Evolutionary conservation across 2,113 vertebrate species (phyloP), one percentile per base, ranked within the genome.

Genomic region (Nibea coibor): DNA sequence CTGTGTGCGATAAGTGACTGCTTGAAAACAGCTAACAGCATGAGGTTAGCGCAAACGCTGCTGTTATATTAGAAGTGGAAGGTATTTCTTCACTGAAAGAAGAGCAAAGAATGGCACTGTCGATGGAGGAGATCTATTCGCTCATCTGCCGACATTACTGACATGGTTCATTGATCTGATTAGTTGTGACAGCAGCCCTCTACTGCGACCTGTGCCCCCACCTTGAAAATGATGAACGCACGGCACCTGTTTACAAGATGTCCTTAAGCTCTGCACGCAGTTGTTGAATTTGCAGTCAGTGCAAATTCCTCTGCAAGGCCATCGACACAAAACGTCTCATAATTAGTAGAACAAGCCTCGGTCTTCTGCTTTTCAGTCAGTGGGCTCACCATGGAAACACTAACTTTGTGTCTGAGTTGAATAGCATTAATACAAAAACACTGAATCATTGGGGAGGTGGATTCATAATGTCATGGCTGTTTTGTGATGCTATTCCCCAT

Each of bases 331-430:
- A 75, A 62, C 17, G 31, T 51, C 54, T 78, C 43, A 62, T 75
- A 78, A 72, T 74, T 26, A 68, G 45, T 22, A 24, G 24, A 83
- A 11, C n/a, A 61, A 66, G 53, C 75, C 78, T 74, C 80, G 82
- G 75, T 79, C 43, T 10, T 2, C 45, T 61, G 69, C 75, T 59
- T 88, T 69, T 76, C 72, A 70, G 57, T 45, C 54, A 69, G 24
- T 10, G 61, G 6, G 10, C 75, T 88, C 87, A 90, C 93, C 91
- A 91, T 93, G 90, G 89, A 84, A 94, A 94, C 89, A n/a, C 19
- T 15, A 69, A 50, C 26, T 62, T 79, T 59, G 28, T 26, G 48
- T 69, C 42, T 35, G 45, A 71, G 48, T 69, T 65, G 6, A 71
- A 63, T 54, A 26, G 17, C 75, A n/a, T 47, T 31, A 61, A 59